Conservation (phyloP, 2,888 invertebrate species). For the Catonia carolina region DNA sequence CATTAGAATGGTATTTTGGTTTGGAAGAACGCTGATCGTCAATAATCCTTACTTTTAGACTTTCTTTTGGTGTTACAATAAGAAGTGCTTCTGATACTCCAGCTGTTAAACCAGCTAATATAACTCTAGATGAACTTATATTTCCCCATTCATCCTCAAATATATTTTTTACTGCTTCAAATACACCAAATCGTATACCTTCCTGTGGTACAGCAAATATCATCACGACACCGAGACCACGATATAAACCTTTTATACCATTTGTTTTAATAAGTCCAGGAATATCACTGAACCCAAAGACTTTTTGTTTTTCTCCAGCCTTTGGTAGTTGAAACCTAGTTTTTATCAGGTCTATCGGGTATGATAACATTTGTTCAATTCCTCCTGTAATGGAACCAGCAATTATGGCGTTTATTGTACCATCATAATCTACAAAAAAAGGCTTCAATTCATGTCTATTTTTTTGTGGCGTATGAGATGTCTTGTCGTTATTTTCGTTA, state of each 20-base stretch:
- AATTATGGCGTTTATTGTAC: too few relatives aligned
- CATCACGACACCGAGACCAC: slow-evolving; percentile 88
- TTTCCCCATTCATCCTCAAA: slow-evolving; percentile 73
- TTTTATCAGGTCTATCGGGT: too few relatives aligned
- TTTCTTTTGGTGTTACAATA: slow-evolving; percentile 99
- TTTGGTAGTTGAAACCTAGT: too few relatives aligned
- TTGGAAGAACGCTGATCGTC: slow-evolving; percentile 89
- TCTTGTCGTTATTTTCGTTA: too few relatives aligned
- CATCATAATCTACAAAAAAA: too few relatives aligned
- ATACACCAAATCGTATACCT: slow-evolving; percentile 93
- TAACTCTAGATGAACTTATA: slow-evolving; percentile 62
- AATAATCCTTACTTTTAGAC: slow-evolving; percentile 97
- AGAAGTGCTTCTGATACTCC: slow-evolving; percentile 92
- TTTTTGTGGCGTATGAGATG: too few relatives aligned
- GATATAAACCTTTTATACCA: slow-evolving; percentile 86
- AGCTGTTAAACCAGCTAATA: slow-evolving; percentile 91
- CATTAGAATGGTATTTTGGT: slow-evolving; percentile 83
- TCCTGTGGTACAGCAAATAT: slow-evolving; percentile 99
- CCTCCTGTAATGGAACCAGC: too few relatives aligned
- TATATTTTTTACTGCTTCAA: slow-evolving; percentile 80
- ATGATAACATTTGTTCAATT: too few relatives aligned
- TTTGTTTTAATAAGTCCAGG: slow-evolving; percentile 83
- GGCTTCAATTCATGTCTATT: too few relatives aligned
- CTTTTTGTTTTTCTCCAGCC: slow-evolving; percentile 56
- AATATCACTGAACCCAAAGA: slow-evolving; percentile 84